Evolutionary conservation across 2,113 vertebrate genomes (phyloP), one percentile per base, ranked within the genome.

Genomic region (Percina caprodes): DNA sequence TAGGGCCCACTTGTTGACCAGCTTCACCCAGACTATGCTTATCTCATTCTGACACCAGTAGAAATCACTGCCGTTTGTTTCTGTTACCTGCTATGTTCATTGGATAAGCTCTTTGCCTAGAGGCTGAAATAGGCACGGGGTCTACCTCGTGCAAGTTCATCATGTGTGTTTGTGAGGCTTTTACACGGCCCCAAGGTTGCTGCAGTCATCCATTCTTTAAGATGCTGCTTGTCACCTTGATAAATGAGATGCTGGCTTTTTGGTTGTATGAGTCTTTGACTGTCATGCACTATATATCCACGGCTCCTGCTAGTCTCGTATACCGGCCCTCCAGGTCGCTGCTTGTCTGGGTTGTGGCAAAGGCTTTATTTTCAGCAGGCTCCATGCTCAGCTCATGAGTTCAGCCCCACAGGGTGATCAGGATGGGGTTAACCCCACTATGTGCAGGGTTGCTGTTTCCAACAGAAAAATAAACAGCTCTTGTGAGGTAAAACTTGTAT

Each of bases 121-220:
- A 67, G 73, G 74, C 63, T 46, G 49, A 48, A 51, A 19, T 3
- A 46, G 45, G 79, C 26, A 66, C 30, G 26, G 69, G 77, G 69
- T 67, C 86, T 85, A 85, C 82, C 80, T 80, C 23, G 72, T 80
- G 76, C 58, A 89, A 87, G 91, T 91, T 91, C 84, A 93, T 94
- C 90, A 92, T 84, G 77, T 82, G 70, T 88, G 82, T 81, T 86
- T 86, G 82, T 91, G 89, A 92, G 89, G 87, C 87, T 88, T 86
- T 85, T 84, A 84, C 84, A 76, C 69, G 21, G 81, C 88, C 91
- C 86, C 89, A 92, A 93, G 92, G 92, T 88, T 90, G 77, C 87
- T 26, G 84, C 78, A 80, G 58, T 86, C 88, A 93, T 93, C 85
- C 77, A 86, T 93, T 89, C 87, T 93, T 90, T 83, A 89, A 89